Conservation (phyloP, 1,140 invertebrate genomes). For the Drosophila albomicans region DNA sequence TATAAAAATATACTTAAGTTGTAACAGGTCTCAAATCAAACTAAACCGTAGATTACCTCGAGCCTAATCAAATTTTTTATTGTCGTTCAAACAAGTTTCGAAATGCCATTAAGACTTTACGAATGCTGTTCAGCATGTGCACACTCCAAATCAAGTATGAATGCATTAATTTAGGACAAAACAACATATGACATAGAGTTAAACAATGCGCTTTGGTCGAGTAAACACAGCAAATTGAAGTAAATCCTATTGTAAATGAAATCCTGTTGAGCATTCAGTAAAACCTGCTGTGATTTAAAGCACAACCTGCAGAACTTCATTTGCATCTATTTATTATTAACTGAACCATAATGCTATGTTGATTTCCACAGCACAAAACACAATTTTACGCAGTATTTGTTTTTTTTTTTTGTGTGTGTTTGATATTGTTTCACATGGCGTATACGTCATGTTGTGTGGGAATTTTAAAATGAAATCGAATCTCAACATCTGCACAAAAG, state of each 20-base stretch:
- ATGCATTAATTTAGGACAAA: too few species aligned
- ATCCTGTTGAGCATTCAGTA: not conserved
- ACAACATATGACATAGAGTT: too few species aligned
- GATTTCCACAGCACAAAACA: not conserved
- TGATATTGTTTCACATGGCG: constrained; percentile 11
- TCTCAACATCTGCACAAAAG: constrained; percentile 35
- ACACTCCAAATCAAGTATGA: too few species aligned
- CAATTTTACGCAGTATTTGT: not conserved
- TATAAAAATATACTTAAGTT: too few species aligned
- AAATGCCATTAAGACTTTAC: too few species aligned
- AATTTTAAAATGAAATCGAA: constrained; percentile 15
- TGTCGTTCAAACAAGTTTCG: too few species aligned
- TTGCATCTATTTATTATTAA: constrained; percentile 10
- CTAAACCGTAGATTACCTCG: too few species aligned
- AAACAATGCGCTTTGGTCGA: too few species aligned
- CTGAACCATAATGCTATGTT: constrained; percentile 14
- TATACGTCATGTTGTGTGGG: constrained; percentile 36
- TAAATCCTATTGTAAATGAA: not conserved
- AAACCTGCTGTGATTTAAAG: constrained; percentile 4
- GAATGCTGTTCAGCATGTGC: too few species aligned
- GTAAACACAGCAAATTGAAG: too few species aligned
- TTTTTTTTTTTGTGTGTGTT: not conserved
- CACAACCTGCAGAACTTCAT: constrained; percentile 6
- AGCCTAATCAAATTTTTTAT: too few species aligned
- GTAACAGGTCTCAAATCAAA: too few species aligned